These are phyloP conservation scores for Oscheius sp. DNA, from an alignment of 2,888 invertebrate genomes.

Conservation along the genomic window DNA sequence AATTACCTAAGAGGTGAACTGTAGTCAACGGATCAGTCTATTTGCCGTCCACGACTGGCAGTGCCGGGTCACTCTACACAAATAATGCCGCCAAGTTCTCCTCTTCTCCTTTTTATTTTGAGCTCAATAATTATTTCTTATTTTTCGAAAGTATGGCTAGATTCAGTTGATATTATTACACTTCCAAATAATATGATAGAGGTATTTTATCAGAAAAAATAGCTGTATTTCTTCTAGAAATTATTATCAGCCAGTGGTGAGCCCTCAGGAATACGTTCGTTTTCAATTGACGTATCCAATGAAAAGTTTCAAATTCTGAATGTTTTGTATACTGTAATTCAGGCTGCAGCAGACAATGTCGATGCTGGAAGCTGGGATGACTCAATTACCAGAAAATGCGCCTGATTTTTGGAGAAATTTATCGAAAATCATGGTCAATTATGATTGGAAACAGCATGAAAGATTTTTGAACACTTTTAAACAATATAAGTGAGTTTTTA, in stretches of 20 bases:
- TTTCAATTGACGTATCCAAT: conserved; percentile 21
- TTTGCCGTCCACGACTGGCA: conserved; percentile 17
- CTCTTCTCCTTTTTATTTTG: conserved; percentile 6
- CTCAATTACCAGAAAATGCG: background rate
- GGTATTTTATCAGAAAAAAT: background rate
- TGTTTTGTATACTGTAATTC: background rate
- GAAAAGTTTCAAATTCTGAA: background rate
- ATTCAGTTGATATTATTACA: background rate
- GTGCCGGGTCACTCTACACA: conserved; percentile 34
- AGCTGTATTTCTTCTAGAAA: background rate
- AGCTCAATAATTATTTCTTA: background rate
- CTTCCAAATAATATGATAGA: background rate
- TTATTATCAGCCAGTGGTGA: background rate
- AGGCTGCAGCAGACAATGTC: background rate
- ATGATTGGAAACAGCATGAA: conserved; percentile 64
- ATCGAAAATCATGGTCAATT: conserved; percentile 47
- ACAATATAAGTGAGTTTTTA: conserved; percentile 48
- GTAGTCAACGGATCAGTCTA: background rate
- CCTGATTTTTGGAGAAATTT: conserved; percentile 41
- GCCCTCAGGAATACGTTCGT: background rate
- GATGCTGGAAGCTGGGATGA: background rate
- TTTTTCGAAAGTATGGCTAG: conserved; percentile 4
- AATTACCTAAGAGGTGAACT: too few species aligned
- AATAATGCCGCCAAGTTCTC: conserved; percentile 22
- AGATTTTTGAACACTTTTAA: conserved; percentile 64